These are phyloP conservation scores for Arnoldichthys spilopterus DNA, from an alignment of 2,797 vertebrate genomes.

Conservation along the genomic window DNA sequence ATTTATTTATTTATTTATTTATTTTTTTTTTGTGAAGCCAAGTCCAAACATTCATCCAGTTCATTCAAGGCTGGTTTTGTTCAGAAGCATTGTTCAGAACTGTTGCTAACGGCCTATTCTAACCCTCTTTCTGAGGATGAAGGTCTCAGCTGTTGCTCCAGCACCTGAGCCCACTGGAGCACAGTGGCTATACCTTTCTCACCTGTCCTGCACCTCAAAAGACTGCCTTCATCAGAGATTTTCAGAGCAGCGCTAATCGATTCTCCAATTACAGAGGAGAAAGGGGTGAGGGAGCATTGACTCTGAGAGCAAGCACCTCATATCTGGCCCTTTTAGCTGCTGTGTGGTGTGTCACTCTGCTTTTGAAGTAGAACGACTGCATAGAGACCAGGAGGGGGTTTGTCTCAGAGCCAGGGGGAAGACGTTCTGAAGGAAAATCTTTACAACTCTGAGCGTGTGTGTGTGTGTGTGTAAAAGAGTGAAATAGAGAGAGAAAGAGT, in stretches of 20 bases:
- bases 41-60: background rate
- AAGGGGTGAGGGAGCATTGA: slow-evolving; percentile 60
- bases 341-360: slow-evolving; percentile 75
- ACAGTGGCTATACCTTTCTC: slow-evolving; percentile 52
- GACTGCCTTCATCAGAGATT: slow-evolving; percentile 61
- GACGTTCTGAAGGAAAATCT: slow-evolving; percentile 80
- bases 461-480: slow-evolving; percentile 66
- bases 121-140: slow-evolving; percentile 25
- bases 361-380: slow-evolving; percentile 79
- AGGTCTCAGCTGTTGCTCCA: slow-evolving; percentile 45
- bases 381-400: slow-evolving; percentile 65
- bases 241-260: slow-evolving; percentile 78
- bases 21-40: background rate
- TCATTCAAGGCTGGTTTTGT: background rate
- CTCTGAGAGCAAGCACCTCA: slow-evolving; percentile 66
- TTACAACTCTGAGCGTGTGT: slow-evolving; percentile 67
- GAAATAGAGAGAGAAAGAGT: slow-evolving; percentile 28
- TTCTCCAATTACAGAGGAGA: slow-evolving; percentile 70
- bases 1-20: background rate
- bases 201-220: slow-evolving; percentile 57
- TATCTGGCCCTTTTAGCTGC: slow-evolving; percentile 76
- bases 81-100: background rate
- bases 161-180: slow-evolving; percentile 58
- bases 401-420: slow-evolving; percentile 76
- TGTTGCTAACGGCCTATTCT: background rate